phyloP scores from a whole-genome alignment of 2,113 vertebrate genomes.

The Neolamprologus brichardi region DNA sequence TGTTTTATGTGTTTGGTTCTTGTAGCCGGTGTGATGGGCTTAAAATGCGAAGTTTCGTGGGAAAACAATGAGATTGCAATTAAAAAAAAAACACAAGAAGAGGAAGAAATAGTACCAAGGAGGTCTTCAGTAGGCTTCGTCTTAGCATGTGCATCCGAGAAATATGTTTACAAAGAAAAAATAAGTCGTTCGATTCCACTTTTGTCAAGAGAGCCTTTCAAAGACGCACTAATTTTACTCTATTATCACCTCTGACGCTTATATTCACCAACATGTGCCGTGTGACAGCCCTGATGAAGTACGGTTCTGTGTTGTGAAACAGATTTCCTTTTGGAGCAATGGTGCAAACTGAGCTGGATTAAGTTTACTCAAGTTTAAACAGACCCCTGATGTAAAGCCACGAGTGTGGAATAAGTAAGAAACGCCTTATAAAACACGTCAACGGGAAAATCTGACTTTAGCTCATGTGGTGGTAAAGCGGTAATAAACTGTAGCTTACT shows the following conservation, averaged over 20 bases:
- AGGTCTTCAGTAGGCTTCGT: neutral
- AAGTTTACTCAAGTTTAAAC: neutral
- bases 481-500: constrained; percentile 44
- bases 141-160: neutral
- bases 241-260: neutral
- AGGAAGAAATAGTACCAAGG: neutral
- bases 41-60: neutral
- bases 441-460: neutral
- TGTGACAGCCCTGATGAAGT: neutral
- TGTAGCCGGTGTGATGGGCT: neutral
- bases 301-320: neutral
- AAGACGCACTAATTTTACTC: neutral
- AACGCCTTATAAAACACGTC: neutral
- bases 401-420: neutral
- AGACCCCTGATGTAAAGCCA: neutral
- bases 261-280: neutral
- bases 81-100: neutral
- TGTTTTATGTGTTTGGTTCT: neutral
- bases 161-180: neutral
- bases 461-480: neutral
- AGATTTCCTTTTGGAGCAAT: constrained; percentile 13
- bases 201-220: neutral
- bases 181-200: neutral
- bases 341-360: neutral
- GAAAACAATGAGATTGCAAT: neutral